Evolutionary conservation across 2,888 invertebrate species (phyloP).

Genomic region (Adineta ricciae): DNA sequence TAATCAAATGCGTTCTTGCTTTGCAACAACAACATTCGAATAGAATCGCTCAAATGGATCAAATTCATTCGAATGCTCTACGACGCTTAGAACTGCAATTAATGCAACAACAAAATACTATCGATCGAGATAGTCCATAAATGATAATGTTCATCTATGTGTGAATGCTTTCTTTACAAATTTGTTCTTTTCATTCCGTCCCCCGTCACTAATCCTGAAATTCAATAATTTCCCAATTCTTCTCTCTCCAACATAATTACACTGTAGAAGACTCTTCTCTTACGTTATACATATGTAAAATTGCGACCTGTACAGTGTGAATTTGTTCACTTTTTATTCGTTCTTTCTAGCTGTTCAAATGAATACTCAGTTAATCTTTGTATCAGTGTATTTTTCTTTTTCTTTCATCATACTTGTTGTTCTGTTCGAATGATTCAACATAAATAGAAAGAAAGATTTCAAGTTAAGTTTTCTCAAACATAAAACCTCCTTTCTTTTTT

Average conservation of each 20-base stretch:
- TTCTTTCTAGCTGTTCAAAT: background rate
- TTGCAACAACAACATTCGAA: background rate
- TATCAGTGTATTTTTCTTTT: slow-evolving; percentile 2
- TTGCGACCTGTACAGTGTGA: background rate
- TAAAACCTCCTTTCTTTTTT: too few relatives aligned
- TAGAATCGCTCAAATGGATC: background rate
- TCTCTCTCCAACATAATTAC: too few relatives aligned
- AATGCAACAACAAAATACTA: background rate
- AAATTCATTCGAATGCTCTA: too few relatives aligned
- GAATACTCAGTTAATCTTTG: slow-evolving; percentile 15
- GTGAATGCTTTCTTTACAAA: too few relatives aligned
- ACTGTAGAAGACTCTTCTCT: too few relatives aligned
- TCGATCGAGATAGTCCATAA: background rate
- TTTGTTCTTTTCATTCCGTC: too few relatives aligned
- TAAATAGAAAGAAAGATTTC: background rate
- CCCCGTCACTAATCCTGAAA: too few relatives aligned
- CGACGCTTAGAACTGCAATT: background rate
- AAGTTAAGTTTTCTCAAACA: background rate
- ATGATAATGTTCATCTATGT: background rate
- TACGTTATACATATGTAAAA: too few relatives aligned
- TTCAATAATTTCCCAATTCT: too few relatives aligned
- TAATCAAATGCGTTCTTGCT: background rate
- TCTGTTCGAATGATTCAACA: background rate
- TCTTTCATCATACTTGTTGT: background rate
- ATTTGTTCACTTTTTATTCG: background rate